A percentile compares a stretch with the other conserved stretches of the same genome.
phyloP scores from a whole-genome alignment of 2,797 vertebrate genomes.

The Peromyscus nudipes region DNA sequence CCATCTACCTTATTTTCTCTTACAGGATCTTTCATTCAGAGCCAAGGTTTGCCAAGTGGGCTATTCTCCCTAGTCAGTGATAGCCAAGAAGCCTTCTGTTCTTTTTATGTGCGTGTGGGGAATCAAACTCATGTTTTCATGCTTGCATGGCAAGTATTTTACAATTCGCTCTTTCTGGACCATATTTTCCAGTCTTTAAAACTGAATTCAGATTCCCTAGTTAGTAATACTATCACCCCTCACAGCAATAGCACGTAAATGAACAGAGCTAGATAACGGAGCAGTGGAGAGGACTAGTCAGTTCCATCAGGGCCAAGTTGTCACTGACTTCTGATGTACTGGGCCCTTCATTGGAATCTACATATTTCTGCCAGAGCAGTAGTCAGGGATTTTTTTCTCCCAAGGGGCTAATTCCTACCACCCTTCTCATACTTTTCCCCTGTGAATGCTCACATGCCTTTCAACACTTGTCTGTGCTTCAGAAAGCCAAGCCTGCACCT shows the following conservation, averaged over 20 bases:
- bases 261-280: neutral
- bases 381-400: conserved; percentile 19
- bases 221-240: neutral
- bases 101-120: neutral
- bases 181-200: conserved; percentile 1
- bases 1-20: neutral
- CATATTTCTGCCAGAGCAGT: conserved; percentile 20
- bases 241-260: neutral
- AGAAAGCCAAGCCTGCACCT: conserved; percentile 1
- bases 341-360: conserved; percentile 8
- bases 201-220: neutral
- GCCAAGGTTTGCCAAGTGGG: neutral
- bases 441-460: conserved; percentile 57
- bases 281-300: neutral
- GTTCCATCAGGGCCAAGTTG: neutral
- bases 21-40: neutral
- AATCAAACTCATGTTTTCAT: neutral
- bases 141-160: neutral
- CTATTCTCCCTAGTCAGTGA: too few relatives aligned
- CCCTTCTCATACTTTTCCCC: neutral
- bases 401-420: neutral
- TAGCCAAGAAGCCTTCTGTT: neutral
- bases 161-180: neutral
- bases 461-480: conserved; percentile 23
- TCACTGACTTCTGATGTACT: neutral